Conservation (phyloP, 2,888 invertebrate genomes). For the Syrphus vitripennis region DNA sequence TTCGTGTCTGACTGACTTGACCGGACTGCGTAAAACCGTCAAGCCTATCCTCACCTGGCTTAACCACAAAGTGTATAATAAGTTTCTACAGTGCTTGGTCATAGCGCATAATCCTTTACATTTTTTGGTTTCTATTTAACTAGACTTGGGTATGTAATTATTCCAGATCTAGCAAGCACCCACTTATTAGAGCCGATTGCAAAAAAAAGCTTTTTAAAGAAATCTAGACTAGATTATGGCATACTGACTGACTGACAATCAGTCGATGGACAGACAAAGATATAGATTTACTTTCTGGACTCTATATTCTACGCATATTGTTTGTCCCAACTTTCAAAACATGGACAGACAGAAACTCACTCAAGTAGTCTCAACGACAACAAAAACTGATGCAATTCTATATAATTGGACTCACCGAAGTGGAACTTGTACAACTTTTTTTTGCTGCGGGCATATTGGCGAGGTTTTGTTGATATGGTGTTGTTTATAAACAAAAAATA, state of each 20-base stretch:
- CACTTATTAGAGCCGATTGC: conserved; percentile 37
- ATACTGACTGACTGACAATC: conserved; percentile 53
- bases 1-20: background rate
- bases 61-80: conserved; percentile 41
- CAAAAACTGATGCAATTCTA: conserved; percentile 64
- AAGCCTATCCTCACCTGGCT: conserved; percentile 22
- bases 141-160: conserved; percentile 42
- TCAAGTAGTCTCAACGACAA: conserved; percentile 9
- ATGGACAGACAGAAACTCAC: background rate
- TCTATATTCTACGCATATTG: conserved; percentile 64
- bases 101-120: conserved; percentile 64
- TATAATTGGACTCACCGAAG: conserved; percentile 66
- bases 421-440: conserved; percentile 63
- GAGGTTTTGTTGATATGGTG: conserved; percentile 37
- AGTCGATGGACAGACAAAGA: background rate
- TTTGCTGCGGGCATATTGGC: conserved; percentile 57
- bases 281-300: conserved; percentile 44
- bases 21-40: conserved; percentile 2
- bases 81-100: background rate
- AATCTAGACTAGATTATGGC: conserved; percentile 41
- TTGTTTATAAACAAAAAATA: background rate
- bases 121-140: conserved; percentile 27
- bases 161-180: conserved; percentile 29
- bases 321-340: conserved; percentile 38
- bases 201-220: background rate